Conservation (phyloP, 2,888 invertebrate genomes). For the Zaprionus lineosus region DNA sequence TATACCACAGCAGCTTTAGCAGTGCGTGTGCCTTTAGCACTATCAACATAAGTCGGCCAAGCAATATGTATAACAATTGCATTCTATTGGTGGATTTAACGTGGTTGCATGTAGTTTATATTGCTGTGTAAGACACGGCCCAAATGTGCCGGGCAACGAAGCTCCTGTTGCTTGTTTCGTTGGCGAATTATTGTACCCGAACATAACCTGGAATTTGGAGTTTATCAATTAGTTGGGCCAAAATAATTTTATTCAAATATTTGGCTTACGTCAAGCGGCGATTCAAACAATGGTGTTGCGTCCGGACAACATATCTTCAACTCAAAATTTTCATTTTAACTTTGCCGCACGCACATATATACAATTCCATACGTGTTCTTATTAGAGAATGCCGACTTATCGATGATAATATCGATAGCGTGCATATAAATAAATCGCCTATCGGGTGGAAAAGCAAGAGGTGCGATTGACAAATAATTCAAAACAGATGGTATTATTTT, state of each 20-base stretch:
- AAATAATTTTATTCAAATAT: background rate
- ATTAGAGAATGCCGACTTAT: slow-evolving; percentile 18
- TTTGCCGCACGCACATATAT: slow-evolving; percentile 32
- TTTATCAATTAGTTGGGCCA: background rate
- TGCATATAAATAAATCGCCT: too few species aligned
- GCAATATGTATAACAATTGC: slow-evolving; percentile 49
- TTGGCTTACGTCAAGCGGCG: slow-evolving; percentile 36
- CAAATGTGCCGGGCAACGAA: slow-evolving; percentile 43
- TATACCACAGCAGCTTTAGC: slow-evolving; percentile 46
- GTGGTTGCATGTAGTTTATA: slow-evolving; percentile 17
- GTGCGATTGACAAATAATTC: too few species aligned
- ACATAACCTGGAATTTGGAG: slow-evolving; percentile 40
- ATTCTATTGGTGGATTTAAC: slow-evolving; percentile 51
- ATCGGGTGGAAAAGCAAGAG: too few species aligned
- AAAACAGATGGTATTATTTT: too few species aligned
- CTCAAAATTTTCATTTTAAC: slow-evolving; percentile 36
- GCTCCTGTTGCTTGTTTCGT: slow-evolving; percentile 51
- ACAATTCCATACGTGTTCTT: slow-evolving; percentile 42
- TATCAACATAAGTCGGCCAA: slow-evolving; percentile 65
- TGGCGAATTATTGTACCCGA: slow-evolving; percentile 27
- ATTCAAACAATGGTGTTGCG: slow-evolving; percentile 16
- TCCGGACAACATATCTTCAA: slow-evolving; percentile 28
- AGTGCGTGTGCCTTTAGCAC: slow-evolving; percentile 56
- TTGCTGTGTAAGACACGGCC: slow-evolving; percentile 13
- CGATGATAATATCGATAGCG: background rate